Base-by-base conservation (phyloP, 2,888 invertebrate species). In the Eulithis testata region DNA sequence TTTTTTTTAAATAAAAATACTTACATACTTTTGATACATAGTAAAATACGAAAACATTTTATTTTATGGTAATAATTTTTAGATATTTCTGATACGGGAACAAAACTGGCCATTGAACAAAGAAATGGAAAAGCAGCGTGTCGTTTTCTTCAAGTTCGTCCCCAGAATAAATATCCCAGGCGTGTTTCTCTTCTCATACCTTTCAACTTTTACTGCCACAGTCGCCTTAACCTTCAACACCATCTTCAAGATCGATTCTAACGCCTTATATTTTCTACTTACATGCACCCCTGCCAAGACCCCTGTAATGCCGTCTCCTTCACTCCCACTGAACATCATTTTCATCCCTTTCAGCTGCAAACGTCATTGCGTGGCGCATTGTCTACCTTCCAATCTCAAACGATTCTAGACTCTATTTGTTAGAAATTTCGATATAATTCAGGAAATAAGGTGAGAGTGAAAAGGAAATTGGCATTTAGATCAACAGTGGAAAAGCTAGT, bases 341-440 rank as follows among this genome's bases (percentile, higher is more conserved):
- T 68, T 77, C 70, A 55, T 87, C 86, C 76, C 85, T 78, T 76
- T 84, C 80, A 74, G 71, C 59, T 87, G 82, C 86, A 90, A 92
- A 91, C 93, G 91, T 91, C 91, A 92, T 87, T 88, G 91, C 90
- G 89, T 89, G 87, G 91, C 91, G 91, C 92, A 90, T 90, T 91
- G 92, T 91, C 90, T 89, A 81, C 80, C 47, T 66, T 68, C 47
- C 60, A 63, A 64, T 54, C 52, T 49, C 71, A 76, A 74, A 68
- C 67, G 47, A 84, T 81, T 80, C 76, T 81, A 69, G 71, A 75
- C 80, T 76, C 70, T 86, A 79, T 71, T 5, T 0, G 53, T 21
- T 62, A 51, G 0, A 27, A 0, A 2, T 27, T 83, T 86, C 76
- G 78, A 81, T 81, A 68, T 69, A 73, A 76, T 78, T 79, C 83